Percentiles rank a stretch among this genome's conserved stretches.
Conservation (phyloP, 2,113 vertebrate species). For the Falcunculus frontatus region DNA sequence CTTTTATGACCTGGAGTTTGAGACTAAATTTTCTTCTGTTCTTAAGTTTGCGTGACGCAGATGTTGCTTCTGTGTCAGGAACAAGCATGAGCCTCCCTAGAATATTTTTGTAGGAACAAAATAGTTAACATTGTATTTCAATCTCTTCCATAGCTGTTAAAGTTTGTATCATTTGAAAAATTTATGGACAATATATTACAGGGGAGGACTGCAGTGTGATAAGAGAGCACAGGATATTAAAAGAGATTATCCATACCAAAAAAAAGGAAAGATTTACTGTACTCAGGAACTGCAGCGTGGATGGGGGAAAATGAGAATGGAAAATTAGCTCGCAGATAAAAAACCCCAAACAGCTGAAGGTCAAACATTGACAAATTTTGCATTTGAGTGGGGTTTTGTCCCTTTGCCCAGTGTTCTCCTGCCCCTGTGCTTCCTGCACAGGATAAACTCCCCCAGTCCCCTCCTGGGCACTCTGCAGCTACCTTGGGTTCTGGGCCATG, state of each 20-base stretch:
- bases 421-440: background rate
- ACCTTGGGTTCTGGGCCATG: rapidly evolving
- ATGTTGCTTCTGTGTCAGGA: background rate
- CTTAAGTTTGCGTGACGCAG: background rate
- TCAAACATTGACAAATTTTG: background rate
- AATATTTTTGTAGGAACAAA: background rate
- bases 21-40: background rate
- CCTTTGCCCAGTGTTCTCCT: background rate
- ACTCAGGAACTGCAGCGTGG: background rate
- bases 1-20: background rate
- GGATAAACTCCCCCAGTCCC: background rate
- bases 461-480: background rate
- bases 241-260: background rate
- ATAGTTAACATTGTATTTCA: background rate
- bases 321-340: background rate
- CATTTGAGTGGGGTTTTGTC: background rate
- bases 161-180: background rate
- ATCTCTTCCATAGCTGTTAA: background rate
- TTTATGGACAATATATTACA: background rate
- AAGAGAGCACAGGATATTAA: conserved; percentile 28
- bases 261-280: background rate
- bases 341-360: background rate
- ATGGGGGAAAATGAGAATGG: background rate
- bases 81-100: rapidly evolving
- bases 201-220: background rate